phyloP scores from a whole-genome alignment of 2,797 vertebrate species.

The Macropus fuliginosus region DNA sequence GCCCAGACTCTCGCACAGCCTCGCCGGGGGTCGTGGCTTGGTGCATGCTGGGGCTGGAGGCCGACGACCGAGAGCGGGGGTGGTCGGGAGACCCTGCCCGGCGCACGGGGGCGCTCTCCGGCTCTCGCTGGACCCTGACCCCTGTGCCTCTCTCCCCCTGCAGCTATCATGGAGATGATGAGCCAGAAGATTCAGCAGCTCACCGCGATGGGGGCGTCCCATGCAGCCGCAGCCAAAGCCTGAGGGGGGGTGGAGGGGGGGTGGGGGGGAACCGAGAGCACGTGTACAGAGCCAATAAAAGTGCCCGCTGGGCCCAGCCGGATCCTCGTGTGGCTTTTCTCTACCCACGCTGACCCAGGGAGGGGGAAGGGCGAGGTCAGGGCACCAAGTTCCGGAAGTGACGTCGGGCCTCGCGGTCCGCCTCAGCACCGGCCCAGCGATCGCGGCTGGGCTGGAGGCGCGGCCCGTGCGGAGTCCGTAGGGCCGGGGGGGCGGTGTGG shows the following conservation, averaged over 20 bases:
- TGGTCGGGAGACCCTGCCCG: background rate
- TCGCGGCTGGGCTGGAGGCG: too few species aligned
- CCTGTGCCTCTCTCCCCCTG: slow-evolving; percentile 61
- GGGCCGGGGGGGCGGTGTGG: too few species aligned
- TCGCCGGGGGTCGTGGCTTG: too few species aligned
- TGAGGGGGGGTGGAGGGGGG: slow-evolving; percentile 72
- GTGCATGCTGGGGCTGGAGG: too few species aligned
- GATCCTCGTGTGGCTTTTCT: slow-evolving; percentile 23
- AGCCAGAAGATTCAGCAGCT: slow-evolving; percentile 95
- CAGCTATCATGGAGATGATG: slow-evolving; percentile 95
- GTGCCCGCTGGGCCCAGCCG: slow-evolving; percentile 47
- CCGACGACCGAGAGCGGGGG: too few species aligned
- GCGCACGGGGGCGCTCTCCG: background rate
- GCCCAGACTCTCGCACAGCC: too few species aligned
- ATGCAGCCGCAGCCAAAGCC: slow-evolving; percentile 88
- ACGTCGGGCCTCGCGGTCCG: too few species aligned
- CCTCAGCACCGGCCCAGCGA: background rate
- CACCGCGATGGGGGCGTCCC: slow-evolving; percentile 88
- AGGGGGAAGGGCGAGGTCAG: background rate
- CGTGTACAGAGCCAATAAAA: slow-evolving; percentile 72
- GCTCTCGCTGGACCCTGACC: background rate
- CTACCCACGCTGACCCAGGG: background rate
- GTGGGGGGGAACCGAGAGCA: background rate
- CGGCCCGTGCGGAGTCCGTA: fast-evolving
- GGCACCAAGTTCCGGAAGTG: too few species aligned